Evolutionary conservation across 2,888 invertebrate genomes (phyloP).

Genomic region (Neuroscelio doddi): DNA sequence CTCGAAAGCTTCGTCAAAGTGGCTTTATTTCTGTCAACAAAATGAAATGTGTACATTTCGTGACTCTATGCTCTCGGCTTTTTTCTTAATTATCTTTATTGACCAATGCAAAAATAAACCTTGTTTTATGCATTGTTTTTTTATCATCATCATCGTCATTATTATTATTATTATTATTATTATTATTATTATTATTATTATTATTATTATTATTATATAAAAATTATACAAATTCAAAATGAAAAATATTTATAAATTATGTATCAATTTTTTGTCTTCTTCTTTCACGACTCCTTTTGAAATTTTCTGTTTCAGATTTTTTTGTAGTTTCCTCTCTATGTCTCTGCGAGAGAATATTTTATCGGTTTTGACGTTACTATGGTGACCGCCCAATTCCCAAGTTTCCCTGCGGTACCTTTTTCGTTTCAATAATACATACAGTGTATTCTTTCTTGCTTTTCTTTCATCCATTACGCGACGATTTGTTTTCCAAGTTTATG

Average conservation of each 20-base stretch:
- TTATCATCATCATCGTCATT: too few relatives aligned
- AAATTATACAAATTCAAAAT: too few relatives aligned
- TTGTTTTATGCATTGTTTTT: too few relatives aligned
- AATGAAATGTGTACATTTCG: constrained; percentile 12
- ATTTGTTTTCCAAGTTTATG: constrained; percentile 50
- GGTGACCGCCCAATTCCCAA: constrained; percentile 59
- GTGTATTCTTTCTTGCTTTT: constrained; percentile 35
- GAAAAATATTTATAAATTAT: too few relatives aligned
- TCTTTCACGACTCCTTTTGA: too few relatives aligned
- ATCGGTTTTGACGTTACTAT: constrained; percentile 65
- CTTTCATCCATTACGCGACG: constrained; percentile 49
- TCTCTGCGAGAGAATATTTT: constrained; percentile 63
- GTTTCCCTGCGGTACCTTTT: constrained; percentile 37
- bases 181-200: too few relatives aligned
- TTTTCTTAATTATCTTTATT: constrained; percentile 8
- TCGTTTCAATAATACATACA: constrained; percentile 43
- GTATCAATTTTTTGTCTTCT: too few relatives aligned
- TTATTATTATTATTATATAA: too few relatives aligned
- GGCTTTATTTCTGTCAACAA: constrained; percentile 5
- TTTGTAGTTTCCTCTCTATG: constrained; percentile 17
- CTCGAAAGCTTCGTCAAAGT: constrained; percentile 9
- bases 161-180: too few relatives aligned
- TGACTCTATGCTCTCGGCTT: constrained; percentile 7
- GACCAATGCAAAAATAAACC: too few relatives aligned
- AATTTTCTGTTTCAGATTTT: neutral